Evolutionary conservation across 1,140 invertebrate species (phyloP), one percentile per base, ranked within the genome.

Genomic region (Trichonephila clavipes): DNA sequence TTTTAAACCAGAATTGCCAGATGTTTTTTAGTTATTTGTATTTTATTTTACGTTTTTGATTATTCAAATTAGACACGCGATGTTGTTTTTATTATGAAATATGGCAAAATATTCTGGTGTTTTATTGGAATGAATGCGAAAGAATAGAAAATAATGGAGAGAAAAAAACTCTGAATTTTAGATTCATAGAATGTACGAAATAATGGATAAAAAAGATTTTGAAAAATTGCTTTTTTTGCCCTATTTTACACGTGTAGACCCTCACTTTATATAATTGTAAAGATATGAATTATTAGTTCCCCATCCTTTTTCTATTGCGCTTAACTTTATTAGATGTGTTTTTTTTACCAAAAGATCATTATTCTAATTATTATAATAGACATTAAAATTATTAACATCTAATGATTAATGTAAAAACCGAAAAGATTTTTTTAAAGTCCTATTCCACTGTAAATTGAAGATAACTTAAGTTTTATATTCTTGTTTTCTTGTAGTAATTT

Each of bases 221-320:
- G 24, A 18, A 34, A 19, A 77, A 16, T 19, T 64, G 21, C 69
- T 77, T 34, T 77, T 28, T 34, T 18, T 28, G 0, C 2, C 28
- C 18, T 77, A 34, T 77, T 8, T 16, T 40, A 16, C 28, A 77
- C 16, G 2, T 16, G 12, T 14, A 77, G 16, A 16, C 34, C 21
- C n/a, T 10, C 66, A 24, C n/a, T 51, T 69, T 69, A n/a, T n/a
- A n/a, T n/a, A 69, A 77, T 77, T 77, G 28, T 77, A 77, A 77
- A 77, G 28, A 77, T 77, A 16, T 28, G 12, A 5, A 77, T 28
- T 77, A 77, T 28, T 77, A 77, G 16, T 19, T 64, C 21, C 21
- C 21, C 21, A 21, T 64, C 62, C 14, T 64, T 21, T 64, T 64
- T 21, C 62, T 18, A 19, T 21, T 19, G 16, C 5, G 62, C 2